Evolutionary conservation across 1,140 invertebrate genomes (phyloP), one percentile per base, ranked within the genome.

Genomic region (Calephelis nemesis): DNA sequence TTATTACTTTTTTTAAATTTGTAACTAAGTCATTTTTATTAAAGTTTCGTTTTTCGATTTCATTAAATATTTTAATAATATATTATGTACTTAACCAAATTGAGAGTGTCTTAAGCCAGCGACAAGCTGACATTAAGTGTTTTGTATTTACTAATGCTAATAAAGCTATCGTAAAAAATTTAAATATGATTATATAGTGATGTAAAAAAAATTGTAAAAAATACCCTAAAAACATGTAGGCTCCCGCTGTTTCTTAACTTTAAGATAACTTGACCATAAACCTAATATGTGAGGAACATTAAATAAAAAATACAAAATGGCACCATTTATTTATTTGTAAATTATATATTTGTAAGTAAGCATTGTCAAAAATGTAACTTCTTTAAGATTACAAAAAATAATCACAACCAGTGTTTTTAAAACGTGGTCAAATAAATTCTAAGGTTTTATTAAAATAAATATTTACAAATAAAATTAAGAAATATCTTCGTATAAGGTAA

Each of bases 371-470:
- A 74, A 74, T 52, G 65, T 67, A 63, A 62, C 15, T 42, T 42
- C 42, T 42, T 15, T 66, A 66, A 66, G 54, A 30, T 58, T 58
- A 58, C 19, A 30, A 63, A 74, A 81, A 77, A 76, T 81, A 79
- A 78, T 88, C 83, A 87, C 84, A 88, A 88, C 84, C 84, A 78
- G 78, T 75, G 70, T 68, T 72, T 76, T 75, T 77, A 75, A 74
- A 74, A 82, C 71, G 70, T 79, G 75, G 72, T 75, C 68, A 69
- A 73, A 68, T 72, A 69, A 66, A 69, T 68, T 67, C 63, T 62
- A 73, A 45, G 42, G 40, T 64, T 58, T 42, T 62, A 63, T 54
- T 42, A 68, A 67, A 70, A 58, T 63, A 68, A 65, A 65, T 58
- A 58, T 58, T 39, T 58, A 58, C 54, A 58, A 11, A 9, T n/a